Conservation (phyloP, 30 jellyfish, hydroid and myxozoan genomes). For the Pelagia noctiluca region DNA sequence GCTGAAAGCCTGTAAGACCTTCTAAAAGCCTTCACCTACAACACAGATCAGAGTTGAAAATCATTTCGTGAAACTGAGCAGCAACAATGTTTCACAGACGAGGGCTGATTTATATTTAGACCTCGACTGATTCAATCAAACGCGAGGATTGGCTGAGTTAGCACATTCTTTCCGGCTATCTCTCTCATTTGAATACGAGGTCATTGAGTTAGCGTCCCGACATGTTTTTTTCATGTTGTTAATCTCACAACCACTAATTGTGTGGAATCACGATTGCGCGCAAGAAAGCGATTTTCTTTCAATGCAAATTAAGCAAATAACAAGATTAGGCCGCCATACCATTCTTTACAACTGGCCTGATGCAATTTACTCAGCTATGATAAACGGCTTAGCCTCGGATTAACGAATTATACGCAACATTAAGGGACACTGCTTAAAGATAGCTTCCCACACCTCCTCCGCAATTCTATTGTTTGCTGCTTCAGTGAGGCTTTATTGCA, state of each 20-base stretch:
- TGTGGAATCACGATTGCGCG: slow-evolving; percentile 58
- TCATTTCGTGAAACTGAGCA: too few relatives aligned
- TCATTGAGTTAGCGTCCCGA: neutral
- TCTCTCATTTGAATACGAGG: too few relatives aligned
- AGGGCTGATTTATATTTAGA: too few relatives aligned
- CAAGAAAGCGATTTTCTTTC: slow-evolving; percentile 36
- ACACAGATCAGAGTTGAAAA: too few relatives aligned
- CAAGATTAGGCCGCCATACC: slow-evolving; percentile 65
- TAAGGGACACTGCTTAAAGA: neutral
- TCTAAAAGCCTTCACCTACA: too few relatives aligned
- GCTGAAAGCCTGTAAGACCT: too few relatives aligned
- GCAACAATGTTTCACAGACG: too few relatives aligned
- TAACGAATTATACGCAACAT: slow-evolving; percentile 5
- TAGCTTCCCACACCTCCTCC: too few relatives aligned
- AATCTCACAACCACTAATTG: slow-evolving; percentile 61
- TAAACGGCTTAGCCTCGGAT: slow-evolving; percentile 52
- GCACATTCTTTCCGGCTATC: too few relatives aligned
- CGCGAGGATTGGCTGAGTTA: too few relatives aligned
- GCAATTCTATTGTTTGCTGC: neutral
- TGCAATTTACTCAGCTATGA: slow-evolving; percentile 64
- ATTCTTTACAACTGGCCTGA: slow-evolving; percentile 58
- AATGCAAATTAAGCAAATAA: slow-evolving; percentile 43
- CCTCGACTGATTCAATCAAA: too few relatives aligned
- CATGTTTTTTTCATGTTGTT: slow-evolving; percentile 42
- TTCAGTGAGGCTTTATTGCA: too few relatives aligned